Base-by-base conservation (phyloP, 1,140 invertebrate genomes). In the Drosophila dunni region DNA sequence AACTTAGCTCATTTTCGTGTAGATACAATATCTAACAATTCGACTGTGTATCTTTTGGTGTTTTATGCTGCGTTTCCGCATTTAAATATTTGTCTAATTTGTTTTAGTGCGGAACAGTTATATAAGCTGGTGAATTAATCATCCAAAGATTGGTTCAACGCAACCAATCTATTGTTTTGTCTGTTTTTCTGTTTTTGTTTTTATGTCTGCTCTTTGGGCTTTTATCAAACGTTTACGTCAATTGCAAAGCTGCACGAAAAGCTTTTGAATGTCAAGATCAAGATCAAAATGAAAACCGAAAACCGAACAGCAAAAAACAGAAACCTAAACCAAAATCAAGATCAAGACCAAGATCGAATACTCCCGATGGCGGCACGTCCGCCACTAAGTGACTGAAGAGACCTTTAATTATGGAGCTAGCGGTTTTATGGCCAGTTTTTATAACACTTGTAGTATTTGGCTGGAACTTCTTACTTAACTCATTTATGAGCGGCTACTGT, bases 381-480 rank as follows among this genome's bases (percentile, higher is more conserved):
- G 68, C 50, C 69, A 56, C 56, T 56, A 34, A 7, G 50, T 40
- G 33, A 13, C 50, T 40, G 38, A n/a, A 34, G 69, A 57, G 62
- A 62, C 77, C 73, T 80, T 80, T 66, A 24, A 71, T 83, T 71
- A 57, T 42, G 11, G 40, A 53, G 15, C 29, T 51, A 9, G 17
- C 17, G 44, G 15, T 38, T 80, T 86, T 78, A 81, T 71, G 78
- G 72, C 70, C 61, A 58, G 54, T 84, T 82, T 82, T 88, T 85
- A 88, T 75, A 70, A 72, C 63, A 67, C 33, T 33, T 72, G 63
- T 45, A 71, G 78, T 75, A 36, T 61, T 71, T 60, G 57, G 34
- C 67, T 67, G 51, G 44, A 36, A 53, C 63, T 78, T 78, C 58
- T 72, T 75, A 66, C 66, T 44, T 53, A 81, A 67, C 72, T 61